Conservation (phyloP, 2,888 invertebrate genomes). For the Ecdyonurus torrentis region DNA sequence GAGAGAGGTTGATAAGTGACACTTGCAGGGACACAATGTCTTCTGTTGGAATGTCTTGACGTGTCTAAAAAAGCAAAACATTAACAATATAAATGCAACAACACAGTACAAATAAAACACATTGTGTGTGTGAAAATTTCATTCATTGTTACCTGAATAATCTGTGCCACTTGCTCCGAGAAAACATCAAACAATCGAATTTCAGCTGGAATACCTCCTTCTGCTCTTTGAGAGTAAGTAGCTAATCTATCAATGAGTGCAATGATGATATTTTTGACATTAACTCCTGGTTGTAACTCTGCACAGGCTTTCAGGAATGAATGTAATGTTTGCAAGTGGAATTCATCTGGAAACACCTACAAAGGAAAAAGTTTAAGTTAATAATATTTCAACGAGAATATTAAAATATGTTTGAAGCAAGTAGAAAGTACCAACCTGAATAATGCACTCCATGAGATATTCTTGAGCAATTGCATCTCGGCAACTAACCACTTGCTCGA, state of each 20-base stretch:
- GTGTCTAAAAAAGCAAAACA: slow-evolving; percentile 36
- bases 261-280: slow-evolving; percentile 96
- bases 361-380: no score
- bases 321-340: slow-evolving; percentile 88
- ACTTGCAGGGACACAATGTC: slow-evolving; percentile 93
- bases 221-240: slow-evolving; percentile 62
- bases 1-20: slow-evolving; percentile 81
- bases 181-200: slow-evolving; percentile 96
- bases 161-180: slow-evolving; percentile 90
- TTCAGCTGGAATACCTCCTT: slow-evolving; percentile 58
- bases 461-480: slow-evolving; percentile 97
- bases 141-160: slow-evolving; percentile 55
- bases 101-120: background rate
- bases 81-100: background rate
- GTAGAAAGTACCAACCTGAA: slow-evolving; percentile 47
- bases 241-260: slow-evolving; percentile 85
- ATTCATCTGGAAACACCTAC: slow-evolving; percentile 94
- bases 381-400: background rate
- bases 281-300: slow-evolving; percentile 86
- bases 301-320: slow-evolving; percentile 94
- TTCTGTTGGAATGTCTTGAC: slow-evolving; percentile 88
- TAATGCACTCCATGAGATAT: slow-evolving; percentile 98
- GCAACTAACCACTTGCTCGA: slow-evolving; percentile 97
- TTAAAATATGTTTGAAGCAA: background rate
- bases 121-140: background rate